Evolutionary conservation across 2,888 invertebrate genomes (phyloP), one percentile per base, ranked within the genome.

Genomic region (Ophion ellenae): DNA sequence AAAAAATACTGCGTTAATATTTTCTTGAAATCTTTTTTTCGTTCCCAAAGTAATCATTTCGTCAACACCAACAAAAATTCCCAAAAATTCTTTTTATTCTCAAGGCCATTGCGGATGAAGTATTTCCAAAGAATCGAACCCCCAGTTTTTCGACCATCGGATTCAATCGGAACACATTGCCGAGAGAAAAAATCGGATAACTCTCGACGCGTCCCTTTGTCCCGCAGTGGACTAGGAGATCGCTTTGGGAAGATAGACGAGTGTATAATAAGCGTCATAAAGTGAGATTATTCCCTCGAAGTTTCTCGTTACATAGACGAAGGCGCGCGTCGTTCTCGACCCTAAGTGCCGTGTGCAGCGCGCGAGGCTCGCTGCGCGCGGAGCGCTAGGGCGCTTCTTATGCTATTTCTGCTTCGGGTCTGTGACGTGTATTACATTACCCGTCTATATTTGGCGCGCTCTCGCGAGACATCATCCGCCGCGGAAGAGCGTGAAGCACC

Each of bases 381-480:
- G 63, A 74, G 93, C 93, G 94, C 94, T 94, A 94, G 94, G 84
- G 93, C 53, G 53, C 93, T 94, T 91, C 92, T 92, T 93, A 94
- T 90, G 94, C 95, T 95, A 95, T 95, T 95, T 95, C 94, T 94
- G 94, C 94, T 93, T 70, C 94, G 90, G 91, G 92, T 53, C 5
- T 53, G 53, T 94, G 94, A 94, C 93, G 94, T 95, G 95, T 95
- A 95, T 95, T 95, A 94, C 95, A 95, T 95, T 95, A 95, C 95
- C 93, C 90, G 90, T 92, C 95, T 95, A 95, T 95, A 95, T 95
- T 95, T 94, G 95, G 95, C 89, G 88, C 89, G 90, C 84, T 85
- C 86, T 32, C 89, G 67, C 36, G 69, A 71, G 66, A 53, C 32
- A 47, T 67, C 67, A 67, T 32, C 67, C 7, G 67, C 28, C 77